Evolutionary conservation across 2,113 vertebrate genomes (phyloP), one percentile per base, ranked within the genome.

Genomic region (Macquaria australasica): DNA sequence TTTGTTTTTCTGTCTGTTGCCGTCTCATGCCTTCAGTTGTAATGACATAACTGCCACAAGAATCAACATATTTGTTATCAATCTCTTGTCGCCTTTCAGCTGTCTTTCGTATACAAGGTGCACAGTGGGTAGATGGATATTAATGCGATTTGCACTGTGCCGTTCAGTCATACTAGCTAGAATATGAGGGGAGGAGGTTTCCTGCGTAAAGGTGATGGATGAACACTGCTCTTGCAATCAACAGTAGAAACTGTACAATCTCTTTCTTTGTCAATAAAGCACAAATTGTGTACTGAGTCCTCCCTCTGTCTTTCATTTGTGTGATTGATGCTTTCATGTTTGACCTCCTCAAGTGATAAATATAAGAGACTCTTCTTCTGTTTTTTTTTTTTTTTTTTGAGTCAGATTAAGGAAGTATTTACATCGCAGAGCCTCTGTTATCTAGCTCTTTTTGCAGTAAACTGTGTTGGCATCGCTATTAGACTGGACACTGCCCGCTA

Each of bases 201-300:
- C 50, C 31, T 63, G 39, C 6, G 9, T 71, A n/a, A 45, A 77
- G n/a, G n/a, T 63, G 68, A 70, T 48, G 37, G 70, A 62, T 83
- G 67, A 80, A 71, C 63, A 73, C 80, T 87, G 88, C 87, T 86
- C 73, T 88, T 84, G 72, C 84, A 91, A 92, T 94, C 89, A 92
- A 84, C 73, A 75, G 82, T 94, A 91, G 73, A 89, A 87, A 82
- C 66, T 91, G 74, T 91, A 84, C 86, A 89, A 84, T 91, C 85
- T 90, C 20, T 84, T 86, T 78, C 84, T 91, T 88, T 80, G 77
- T 87, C 88, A 95, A 93, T 95, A 95, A 96, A 96, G 92, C 95
- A 94, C 92, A 95, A 88, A 81, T 90, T 89, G n/a, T 91, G 69
- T 81, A 90, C 51, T 11, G 45, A 87, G 43, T 15, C 6, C 2